Evolutionary conservation across 2,888 invertebrate genomes (phyloP), one percentile per base, ranked within the genome.

Genomic region (Piscicola geometra): DNA sequence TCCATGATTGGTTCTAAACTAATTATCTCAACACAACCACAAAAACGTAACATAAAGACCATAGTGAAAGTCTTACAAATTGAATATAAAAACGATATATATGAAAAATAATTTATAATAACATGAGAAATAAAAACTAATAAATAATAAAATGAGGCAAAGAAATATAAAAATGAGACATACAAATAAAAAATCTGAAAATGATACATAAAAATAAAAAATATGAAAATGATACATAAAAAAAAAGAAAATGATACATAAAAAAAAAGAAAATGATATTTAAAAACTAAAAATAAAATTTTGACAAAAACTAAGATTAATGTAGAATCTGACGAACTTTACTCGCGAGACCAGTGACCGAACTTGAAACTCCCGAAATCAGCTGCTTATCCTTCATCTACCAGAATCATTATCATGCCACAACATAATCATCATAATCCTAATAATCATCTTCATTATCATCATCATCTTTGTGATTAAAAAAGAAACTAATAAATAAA

Each of bases 381-480:
- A 76, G 47, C n/a, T 68, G 47, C 56, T 69, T 67, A 12, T 76
- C 76, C 56, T 75, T 76, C 47, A 76, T 73, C 76, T 76, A n/a
- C n/a, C n/a, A n/a, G n/a, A n/a, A n/a, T n/a, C n/a, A n/a, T n/a
- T n/a, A n/a, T n/a, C n/a, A n/a, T n/a, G n/a, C n/a, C n/a, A n/a
- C n/a, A n/a, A 9, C 41, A 41, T 9, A 9, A 41, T 9, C 41
- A 41, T 41, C 41, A 15, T 5, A 41, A 41, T n/a, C n/a, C n/a
- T 41, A 9, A 41, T 41, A 5, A 41, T 41, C 15, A 9, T 41
- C 41, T 41, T 41, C 41, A 41, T 9, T 41, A 41, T 9, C 41
- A 41, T 41, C 41, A 15, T 5, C 5, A 41, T n/a, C n/a, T n/a
- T 41, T 41, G 15, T 41, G 9, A 41, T 41, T 41, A 9, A 41